Evolutionary conservation across 37 sponge, comb jelly and placozoan genomes (phyloP), one percentile per base, ranked within the genome.

Genomic region (Dysidea cf. avara): DNA sequence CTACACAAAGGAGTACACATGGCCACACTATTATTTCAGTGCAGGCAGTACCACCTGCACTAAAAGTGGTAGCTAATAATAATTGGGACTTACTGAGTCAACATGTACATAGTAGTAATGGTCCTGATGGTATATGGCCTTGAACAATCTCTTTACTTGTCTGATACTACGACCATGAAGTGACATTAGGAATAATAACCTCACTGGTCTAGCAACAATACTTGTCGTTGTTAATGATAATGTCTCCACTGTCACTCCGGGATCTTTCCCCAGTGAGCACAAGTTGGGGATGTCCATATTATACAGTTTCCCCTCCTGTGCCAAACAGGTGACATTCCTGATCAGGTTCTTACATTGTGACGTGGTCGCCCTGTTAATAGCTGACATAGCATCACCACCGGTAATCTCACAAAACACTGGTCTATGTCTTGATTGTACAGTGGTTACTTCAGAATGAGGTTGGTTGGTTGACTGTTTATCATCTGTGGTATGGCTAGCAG

Each of bases 91-190:
- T 33, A 93, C 94, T 17, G 76, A 64, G 71, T 95, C 96, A 16
- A 92, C 87, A 60, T 95, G 96, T 28, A 95, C 73, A 72, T 71
- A 92, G 72, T 78, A 95, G 71, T 88, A 95, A 69, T 95, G 92
- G 53, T 87, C 84, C 0, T 40, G 33, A 68, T 95, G 89, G 60
- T 95, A 95, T 39, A 95, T 83, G 7, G 94, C 89, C 57, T 85
- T 95, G 76, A 95, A 80, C 62, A 95, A 59, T 39, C 89, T 67
- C 62, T 85, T 78, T 31, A 95, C 58, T 54, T 95, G 96, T 3
- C 94, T 78, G 5, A 85, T 33, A 3, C 89, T 93, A 28, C 96
- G 57, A 32, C 94, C 96, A 38, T 95, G 96, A 0, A 95, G 65
- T 7, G 81, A 79, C n/a, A 95, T 28, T 46, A 95, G 58, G 47